Evolutionary conservation across 2,888 invertebrate species (phyloP).

Genomic region (Sarcophaga carnaria): DNA sequence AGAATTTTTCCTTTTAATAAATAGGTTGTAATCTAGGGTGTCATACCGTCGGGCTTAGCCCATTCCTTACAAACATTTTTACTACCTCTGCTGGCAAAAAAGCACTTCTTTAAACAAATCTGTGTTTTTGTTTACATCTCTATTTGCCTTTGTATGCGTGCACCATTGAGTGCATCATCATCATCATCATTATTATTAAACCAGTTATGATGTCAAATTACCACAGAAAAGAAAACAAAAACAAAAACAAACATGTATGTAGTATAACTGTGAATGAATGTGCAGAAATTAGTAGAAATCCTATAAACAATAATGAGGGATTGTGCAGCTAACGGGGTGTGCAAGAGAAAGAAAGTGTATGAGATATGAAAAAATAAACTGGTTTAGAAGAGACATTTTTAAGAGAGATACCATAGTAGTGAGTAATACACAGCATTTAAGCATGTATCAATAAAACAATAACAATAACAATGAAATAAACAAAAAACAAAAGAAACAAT

Average conservation of each 20-base stretch:
- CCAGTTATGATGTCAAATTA: slow-evolving; percentile 52
- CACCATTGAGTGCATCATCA: neutral
- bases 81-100: neutral
- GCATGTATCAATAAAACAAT: slow-evolving; percentile 31
- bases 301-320: slow-evolving; percentile 2
- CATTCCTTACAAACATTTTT: no score
- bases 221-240: slow-evolving; percentile 10
- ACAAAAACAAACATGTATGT: neutral
- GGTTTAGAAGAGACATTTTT: slow-evolving; percentile 1
- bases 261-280: slow-evolving; percentile 6
- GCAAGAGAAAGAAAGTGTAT: neutral
- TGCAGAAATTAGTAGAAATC: slow-evolving; percentile 25
- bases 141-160: neutral
- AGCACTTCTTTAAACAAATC: neutral
- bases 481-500: slow-evolving; percentile 1
- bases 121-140: neutral
- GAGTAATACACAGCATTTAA: slow-evolving; percentile 41
- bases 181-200: neutral
- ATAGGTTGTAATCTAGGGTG: no score
- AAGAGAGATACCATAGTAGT: slow-evolving; percentile 55
- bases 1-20: no score
- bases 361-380: slow-evolving; percentile 28
- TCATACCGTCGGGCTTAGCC: no score
- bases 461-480: slow-evolving; percentile 16
- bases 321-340: neutral